Evolutionary conservation across 1,140 invertebrate species (phyloP).

Genomic region (Plutomurus gul): DNA sequence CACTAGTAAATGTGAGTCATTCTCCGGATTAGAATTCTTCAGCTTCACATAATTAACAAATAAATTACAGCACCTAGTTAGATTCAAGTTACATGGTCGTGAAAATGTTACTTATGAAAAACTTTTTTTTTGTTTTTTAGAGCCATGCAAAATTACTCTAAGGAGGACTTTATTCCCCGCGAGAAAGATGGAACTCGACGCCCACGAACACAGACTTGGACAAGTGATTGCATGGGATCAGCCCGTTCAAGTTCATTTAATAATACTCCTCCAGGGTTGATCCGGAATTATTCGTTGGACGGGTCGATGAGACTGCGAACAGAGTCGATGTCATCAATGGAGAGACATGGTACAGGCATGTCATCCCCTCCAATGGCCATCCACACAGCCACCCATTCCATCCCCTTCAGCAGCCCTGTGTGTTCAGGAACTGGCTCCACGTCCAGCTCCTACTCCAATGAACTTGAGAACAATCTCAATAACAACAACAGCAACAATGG

Average conservation of each 20-base stretch:
- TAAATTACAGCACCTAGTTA: no score
- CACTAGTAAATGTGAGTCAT: no score
- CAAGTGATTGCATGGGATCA: constrained; percentile 62
- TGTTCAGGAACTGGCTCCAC: constrained; percentile 54
- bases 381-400: constrained; percentile 28
- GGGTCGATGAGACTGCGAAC: constrained; percentile 28
- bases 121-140: constrained; percentile 30
- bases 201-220: constrained; percentile 76
- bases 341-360: constrained; percentile 17
- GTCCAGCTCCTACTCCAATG: constrained; percentile 68
- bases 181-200: constrained; percentile 68
- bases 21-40: no score
- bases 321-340: constrained; percentile 44
- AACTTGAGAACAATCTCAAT: constrained; percentile 61
- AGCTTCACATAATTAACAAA: no score
- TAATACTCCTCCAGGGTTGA: constrained; percentile 53
- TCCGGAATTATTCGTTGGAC: constrained; percentile 42
- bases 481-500: constrained; percentile 34
- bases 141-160: constrained; percentile 53
- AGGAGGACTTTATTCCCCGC: constrained; percentile 53
- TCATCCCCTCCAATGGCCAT: constrained; percentile 45
- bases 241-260: constrained; percentile 38
- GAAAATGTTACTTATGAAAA: no score
- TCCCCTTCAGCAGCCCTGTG: constrained; percentile 39
- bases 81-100: no score